phyloP scores from a whole-genome alignment of 2,113 vertebrate genomes.

The Romanogobio albipinnatus region DNA sequence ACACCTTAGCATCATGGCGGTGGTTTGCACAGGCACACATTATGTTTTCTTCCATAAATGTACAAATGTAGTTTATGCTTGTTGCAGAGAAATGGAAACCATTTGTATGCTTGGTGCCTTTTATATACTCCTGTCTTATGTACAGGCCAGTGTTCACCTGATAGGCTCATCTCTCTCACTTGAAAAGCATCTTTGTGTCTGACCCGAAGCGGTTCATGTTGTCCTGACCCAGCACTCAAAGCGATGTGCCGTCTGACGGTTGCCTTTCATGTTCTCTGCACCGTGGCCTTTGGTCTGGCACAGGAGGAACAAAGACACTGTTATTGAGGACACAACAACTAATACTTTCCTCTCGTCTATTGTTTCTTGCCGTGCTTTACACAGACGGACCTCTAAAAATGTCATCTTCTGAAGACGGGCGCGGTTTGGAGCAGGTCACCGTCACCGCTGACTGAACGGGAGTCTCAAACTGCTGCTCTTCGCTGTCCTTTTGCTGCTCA shows the following conservation, averaged over 20 bases:
- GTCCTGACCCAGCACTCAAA: constrained; percentile 28
- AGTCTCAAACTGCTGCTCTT: not conserved
- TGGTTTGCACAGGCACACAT: not conserved
- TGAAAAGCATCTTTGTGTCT: constrained; percentile 18
- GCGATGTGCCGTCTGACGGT: not conserved
- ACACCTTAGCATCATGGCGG: not conserved
- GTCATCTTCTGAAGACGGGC: not conserved
- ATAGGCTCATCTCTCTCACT: not conserved
- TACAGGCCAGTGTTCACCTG: not conserved
- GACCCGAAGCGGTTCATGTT: not conserved
- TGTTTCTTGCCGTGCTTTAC: not conserved
- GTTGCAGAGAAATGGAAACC: not conserved
- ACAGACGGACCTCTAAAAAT: not conserved
- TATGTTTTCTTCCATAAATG: not conserved
- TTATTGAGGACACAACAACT: not conserved
- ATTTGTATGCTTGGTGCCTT: not conserved
- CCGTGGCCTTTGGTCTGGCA: not conserved
- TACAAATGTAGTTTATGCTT: not conserved
- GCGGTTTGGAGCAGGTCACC: not conserved
- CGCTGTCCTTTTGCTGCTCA: not conserved
- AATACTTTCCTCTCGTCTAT: not conserved
- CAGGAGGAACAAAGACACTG: not conserved
- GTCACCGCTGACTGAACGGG: not conserved
- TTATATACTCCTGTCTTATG: not conserved
- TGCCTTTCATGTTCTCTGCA: not conserved